Conservation (phyloP, 53 echinoderm and acorn worm genomes). For the Pentamera pediparva region DNA sequence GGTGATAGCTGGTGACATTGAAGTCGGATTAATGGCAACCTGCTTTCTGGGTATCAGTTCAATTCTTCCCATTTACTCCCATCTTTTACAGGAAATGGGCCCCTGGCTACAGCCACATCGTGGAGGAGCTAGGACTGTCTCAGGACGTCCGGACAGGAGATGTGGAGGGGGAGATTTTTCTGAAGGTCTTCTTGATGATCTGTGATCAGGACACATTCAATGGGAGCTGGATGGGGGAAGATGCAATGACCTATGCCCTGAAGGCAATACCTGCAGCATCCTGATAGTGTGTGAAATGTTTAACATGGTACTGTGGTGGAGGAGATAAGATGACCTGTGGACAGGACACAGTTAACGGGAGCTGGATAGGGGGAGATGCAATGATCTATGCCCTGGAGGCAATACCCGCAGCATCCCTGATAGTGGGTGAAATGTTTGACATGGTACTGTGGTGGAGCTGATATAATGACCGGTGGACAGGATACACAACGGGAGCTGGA, state of each 20-base stretch:
- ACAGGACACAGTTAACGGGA: conserved; percentile 72
- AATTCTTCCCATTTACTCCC: not conserved
- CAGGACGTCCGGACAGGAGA: conserved; percentile 56
- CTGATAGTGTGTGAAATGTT: not conserved
- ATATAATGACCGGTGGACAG: conserved; percentile 51
- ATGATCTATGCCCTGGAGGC: conserved; percentile 42
- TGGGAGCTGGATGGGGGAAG: conserved; percentile 86
- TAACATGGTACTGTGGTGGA: too few relatives aligned
- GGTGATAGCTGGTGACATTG: too few relatives aligned
- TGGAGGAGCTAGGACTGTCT: conserved; percentile 59
- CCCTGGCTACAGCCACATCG: conserved; percentile 62
- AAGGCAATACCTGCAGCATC: conserved; percentile 12
- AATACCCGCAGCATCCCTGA: not conserved
- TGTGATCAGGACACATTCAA: conserved; percentile 72
- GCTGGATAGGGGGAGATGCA: conserved; percentile 85
- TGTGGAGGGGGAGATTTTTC: conserved; percentile 52
- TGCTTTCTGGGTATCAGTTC: not conserved
- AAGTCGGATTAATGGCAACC: too few relatives aligned
- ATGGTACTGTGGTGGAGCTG: too few relatives aligned
- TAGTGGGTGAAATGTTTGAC: not conserved
- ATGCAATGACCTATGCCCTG: conserved; percentile 52
- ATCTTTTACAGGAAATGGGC: conserved; percentile 60
- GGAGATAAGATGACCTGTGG: conserved; percentile 57
- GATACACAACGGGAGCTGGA: conserved; percentile 80
- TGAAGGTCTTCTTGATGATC: conserved; percentile 64